A percentile compares a stretch with the other conserved stretches of the same genome.
These are phyloP conservation scores for Rotaria sp. DNA, from an alignment of 2,888 invertebrate species.

Conservation along the genomic window DNA sequence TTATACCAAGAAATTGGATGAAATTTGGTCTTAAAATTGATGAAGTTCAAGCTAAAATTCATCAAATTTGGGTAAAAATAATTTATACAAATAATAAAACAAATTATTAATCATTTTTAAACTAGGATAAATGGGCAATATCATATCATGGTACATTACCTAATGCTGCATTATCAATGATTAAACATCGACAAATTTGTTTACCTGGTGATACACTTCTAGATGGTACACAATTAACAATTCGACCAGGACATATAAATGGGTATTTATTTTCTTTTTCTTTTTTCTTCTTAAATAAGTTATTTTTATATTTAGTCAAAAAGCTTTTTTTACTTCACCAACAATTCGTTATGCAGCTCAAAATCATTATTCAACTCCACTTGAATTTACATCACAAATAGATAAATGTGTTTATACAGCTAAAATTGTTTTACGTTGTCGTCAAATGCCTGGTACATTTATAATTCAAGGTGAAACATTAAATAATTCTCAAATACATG, in stretches of 20 bases:
- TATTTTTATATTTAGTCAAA: neutral
- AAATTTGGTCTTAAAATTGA: neutral
- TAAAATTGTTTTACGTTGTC: slow-evolving; percentile 5
- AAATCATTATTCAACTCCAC: neutral
- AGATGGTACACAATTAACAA: neutral
- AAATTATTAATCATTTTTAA: neutral
- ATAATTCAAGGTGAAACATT: neutral
- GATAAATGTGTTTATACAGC: slow-evolving; percentile 22
- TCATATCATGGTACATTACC: neutral
- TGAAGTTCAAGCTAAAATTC: neutral
- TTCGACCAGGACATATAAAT: neutral
- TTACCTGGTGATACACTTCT: neutral
- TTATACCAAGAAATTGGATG: neutral
- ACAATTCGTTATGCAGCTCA: neutral
- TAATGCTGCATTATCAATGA: neutral
- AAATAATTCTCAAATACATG: neutral
- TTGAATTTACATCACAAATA: neutral
- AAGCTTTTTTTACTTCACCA: neutral
- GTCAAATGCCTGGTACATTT: neutral
- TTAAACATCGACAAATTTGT: slow-evolving; percentile 9
- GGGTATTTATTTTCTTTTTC: neutral
- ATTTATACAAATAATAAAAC: neutral
- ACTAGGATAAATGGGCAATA: neutral
- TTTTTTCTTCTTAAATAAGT: neutral
- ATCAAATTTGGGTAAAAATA: slow-evolving; percentile 5